Conservation (phyloP, 2,888 invertebrate genomes). For the Drepana falcataria region DNA sequence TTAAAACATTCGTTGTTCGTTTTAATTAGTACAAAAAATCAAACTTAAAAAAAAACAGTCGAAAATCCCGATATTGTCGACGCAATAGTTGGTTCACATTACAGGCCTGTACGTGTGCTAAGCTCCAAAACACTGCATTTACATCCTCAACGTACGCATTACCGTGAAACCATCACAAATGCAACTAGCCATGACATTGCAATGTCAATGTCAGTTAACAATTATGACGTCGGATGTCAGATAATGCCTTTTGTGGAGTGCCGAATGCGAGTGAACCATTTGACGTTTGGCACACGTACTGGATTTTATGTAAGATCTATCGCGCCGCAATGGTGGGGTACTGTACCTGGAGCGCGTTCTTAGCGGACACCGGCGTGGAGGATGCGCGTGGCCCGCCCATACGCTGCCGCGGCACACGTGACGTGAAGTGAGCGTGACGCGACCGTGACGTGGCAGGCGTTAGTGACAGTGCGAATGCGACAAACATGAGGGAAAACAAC, state of each 20-base stretch:
- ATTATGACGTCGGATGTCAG: background rate
- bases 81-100: constrained; percentile 29
- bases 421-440: constrained; percentile 7
- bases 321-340: constrained; percentile 72
- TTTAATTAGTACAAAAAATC: constrained; percentile 25
- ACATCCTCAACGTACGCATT: constrained; percentile 6
- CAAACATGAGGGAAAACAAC: constrained; percentile 71
- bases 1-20: constrained; percentile 35
- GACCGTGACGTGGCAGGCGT: constrained; percentile 21
- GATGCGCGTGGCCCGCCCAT: constrained; percentile 76
- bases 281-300: constrained; percentile 38
- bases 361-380: constrained; percentile 79
- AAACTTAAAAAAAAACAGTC: constrained; percentile 29
- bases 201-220: constrained; percentile 5
- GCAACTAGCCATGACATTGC: background rate
- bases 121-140: constrained; percentile 44
- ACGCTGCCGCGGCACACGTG: constrained; percentile 45
- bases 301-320: constrained; percentile 40
- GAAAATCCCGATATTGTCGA: constrained; percentile 38
- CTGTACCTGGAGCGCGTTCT: constrained; percentile 83
- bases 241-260: background rate
- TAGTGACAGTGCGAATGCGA: constrained; percentile 72
- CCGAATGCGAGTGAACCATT: constrained; percentile 9
- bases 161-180: constrained; percentile 4
- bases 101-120: constrained; percentile 37